Evolutionary conservation across 2,113 vertebrate genomes (phyloP).

Genomic region (Cervus canadensis): DNA sequence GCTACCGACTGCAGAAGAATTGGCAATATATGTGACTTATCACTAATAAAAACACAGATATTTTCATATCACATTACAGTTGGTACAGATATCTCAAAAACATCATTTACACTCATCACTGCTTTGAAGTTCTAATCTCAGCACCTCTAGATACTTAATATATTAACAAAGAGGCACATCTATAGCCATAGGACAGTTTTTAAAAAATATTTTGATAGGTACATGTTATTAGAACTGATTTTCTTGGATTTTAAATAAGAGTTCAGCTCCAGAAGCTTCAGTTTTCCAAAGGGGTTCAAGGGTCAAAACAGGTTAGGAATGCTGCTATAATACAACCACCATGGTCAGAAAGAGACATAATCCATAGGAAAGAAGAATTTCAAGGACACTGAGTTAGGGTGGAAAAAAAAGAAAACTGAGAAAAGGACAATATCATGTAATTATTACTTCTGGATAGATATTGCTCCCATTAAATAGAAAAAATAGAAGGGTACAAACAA

Average conservation of each 20-base stretch:
- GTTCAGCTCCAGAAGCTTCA: background rate
- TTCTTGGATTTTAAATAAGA: constrained; percentile 27
- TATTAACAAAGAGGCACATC: background rate
- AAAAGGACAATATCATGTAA: background rate
- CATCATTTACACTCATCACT: background rate
- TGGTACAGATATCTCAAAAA: background rate
- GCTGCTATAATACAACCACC: background rate
- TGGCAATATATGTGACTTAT: background rate
- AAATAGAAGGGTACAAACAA: background rate
- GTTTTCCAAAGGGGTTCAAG: background rate
- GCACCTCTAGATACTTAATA: background rate
- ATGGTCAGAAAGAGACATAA: background rate
- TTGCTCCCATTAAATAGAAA: background rate
- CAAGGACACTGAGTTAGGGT: background rate
- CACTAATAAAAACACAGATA: background rate
- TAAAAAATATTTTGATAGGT: background rate
- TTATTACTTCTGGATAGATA: background rate
- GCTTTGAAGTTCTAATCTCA: background rate
- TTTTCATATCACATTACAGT: background rate
- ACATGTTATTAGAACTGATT: background rate
- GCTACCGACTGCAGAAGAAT: background rate
- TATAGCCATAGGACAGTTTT: background rate
- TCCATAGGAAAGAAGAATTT: background rate
- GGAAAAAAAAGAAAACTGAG: background rate
- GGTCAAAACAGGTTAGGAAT: background rate